phyloP scores from a whole-genome alignment of 1,140 invertebrate genomes.

The Rhyacophila brunnea region DNA sequence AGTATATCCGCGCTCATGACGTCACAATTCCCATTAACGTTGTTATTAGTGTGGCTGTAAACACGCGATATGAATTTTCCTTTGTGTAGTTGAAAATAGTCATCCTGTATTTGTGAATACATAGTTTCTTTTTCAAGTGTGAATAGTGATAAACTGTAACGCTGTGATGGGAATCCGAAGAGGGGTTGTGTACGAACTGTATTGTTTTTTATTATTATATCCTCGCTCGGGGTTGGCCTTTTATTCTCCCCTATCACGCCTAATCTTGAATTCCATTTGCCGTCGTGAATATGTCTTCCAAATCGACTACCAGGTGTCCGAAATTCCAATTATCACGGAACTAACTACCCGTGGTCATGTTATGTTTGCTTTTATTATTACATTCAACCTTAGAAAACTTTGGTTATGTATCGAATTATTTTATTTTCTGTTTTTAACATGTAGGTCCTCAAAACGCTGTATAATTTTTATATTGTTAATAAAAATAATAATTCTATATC shows the following conservation, averaged over 20 bases:
- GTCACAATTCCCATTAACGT: conserved; percentile 16
- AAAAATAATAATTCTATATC: no score
- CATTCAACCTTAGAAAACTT: no score
- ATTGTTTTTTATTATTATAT: conserved; percentile 11
- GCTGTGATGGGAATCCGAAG: neutral
- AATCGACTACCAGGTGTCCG: neutral
- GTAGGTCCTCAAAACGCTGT: no score
- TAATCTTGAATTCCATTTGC: conserved; percentile 21
- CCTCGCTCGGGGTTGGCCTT: neutral
- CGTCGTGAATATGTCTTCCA: conserved; percentile 1
- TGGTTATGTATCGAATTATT: no score
- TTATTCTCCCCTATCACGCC: conserved; percentile 17
- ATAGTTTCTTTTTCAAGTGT: conserved; percentile 19
- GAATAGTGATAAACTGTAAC: conserved; percentile 30
- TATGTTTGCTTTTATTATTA: no score
- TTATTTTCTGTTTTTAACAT: no score
- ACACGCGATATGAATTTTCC: conserved; percentile 12
- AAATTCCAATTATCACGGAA: no score
- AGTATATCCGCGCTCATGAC: conserved; percentile 1
- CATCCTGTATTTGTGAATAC: no score
- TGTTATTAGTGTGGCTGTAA: conserved; percentile 6
- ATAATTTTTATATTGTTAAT: no score
- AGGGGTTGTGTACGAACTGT: neutral
- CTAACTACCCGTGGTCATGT: no score
- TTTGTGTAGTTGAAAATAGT: no score